These are phyloP conservation scores for Copsychus sechellarum DNA, from an alignment of 2,113 vertebrate species.

Conservation along the genomic window DNA sequence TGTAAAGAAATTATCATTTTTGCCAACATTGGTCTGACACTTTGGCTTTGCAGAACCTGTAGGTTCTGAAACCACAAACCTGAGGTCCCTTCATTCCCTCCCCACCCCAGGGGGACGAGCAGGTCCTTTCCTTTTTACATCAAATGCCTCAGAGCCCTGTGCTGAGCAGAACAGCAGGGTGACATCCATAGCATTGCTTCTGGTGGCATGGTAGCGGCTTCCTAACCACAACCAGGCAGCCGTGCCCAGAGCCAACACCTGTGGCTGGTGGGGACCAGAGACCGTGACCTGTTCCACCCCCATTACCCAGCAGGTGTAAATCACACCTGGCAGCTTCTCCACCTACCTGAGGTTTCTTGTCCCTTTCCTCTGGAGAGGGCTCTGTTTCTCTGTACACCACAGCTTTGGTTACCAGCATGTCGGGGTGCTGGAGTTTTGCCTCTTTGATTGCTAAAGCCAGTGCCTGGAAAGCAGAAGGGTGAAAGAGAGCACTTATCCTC, in stretches of 20 bases:
- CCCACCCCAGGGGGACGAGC: not conserved
- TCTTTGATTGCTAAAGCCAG: constrained; percentile 97
- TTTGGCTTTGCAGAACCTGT: not conserved
- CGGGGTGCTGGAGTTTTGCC: constrained; percentile 95
- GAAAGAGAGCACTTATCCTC: not conserved
- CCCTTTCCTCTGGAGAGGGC: constrained; percentile 88
- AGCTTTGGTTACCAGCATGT: constrained; percentile 99
- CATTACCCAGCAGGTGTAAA: not conserved
- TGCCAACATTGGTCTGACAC: not conserved
- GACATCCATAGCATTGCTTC: not conserved
- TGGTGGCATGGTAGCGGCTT: not conserved
- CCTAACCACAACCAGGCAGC: not conserved
- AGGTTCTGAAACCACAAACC: not conserved
- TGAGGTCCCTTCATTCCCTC: not conserved
- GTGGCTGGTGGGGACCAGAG: not conserved
- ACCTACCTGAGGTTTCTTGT: constrained; percentile 86
- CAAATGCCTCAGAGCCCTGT: not conserved
- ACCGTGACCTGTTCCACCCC: not conserved
- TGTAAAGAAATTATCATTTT: not conserved
- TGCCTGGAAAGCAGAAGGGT: constrained; percentile 75
- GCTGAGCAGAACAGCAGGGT: not conserved
- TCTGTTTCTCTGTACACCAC: constrained; percentile 99
- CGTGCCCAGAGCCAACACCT: accelerated
- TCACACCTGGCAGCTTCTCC: not conserved
- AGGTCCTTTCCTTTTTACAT: not conserved